Conservation (phyloP, 2,888 invertebrate genomes). For the Sussaba pulchella region DNA sequence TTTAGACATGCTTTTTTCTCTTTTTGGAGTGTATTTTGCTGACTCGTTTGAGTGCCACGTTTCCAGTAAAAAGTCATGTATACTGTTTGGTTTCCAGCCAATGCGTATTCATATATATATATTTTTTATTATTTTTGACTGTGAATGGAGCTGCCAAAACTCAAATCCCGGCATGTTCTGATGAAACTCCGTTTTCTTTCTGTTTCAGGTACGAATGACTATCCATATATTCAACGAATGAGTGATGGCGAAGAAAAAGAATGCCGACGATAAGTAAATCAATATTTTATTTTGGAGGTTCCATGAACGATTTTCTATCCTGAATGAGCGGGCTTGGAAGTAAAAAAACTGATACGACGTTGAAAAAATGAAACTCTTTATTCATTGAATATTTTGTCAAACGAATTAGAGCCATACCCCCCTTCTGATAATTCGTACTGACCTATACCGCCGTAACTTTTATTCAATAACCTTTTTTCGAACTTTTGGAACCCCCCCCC, state of each 20-base stretch:
- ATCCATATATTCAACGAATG: background rate
- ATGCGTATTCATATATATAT: too few relatives aligned
- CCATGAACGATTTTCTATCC: background rate
- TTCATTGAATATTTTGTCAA: too few relatives aligned
- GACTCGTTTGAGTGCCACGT: background rate
- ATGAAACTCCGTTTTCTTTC: slow-evolving; percentile 5
- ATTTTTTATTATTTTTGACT: background rate
- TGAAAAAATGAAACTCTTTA: too few relatives aligned
- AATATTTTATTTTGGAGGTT: background rate
- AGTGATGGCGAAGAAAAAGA: background rate
- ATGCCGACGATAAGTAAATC: slow-evolving; percentile 10
- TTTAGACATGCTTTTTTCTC: background rate
- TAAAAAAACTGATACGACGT: background rate
- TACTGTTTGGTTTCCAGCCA: too few relatives aligned
- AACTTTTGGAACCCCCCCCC: background rate
- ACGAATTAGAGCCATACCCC: background rate
- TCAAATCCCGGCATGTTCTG: background rate
- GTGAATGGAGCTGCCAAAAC: background rate
- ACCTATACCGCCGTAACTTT: background rate
- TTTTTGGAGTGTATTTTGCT: background rate
- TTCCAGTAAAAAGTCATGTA: background rate
- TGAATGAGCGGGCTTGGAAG: background rate
- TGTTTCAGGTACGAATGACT: slow-evolving; percentile 39
- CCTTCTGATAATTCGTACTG: background rate
- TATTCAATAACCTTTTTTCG: background rate